These are phyloP conservation scores for Coptodon bakossiorum DNA, from an alignment of 2,113 vertebrate species.

Conservation along the genomic window DNA sequence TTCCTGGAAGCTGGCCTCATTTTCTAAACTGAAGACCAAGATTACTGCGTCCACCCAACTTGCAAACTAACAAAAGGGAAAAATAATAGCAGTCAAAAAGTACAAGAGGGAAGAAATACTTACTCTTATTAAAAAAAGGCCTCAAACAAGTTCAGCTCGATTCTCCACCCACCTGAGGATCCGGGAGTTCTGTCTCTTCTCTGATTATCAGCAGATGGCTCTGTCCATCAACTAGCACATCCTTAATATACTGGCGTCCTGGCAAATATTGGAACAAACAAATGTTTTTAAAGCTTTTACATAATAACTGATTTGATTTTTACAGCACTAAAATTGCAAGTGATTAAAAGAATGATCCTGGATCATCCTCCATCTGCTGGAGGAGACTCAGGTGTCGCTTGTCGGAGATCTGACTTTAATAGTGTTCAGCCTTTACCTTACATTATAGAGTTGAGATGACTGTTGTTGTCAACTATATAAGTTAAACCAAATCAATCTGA, in stretches of 20 bases:
- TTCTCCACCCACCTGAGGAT: constrained; percentile 75
- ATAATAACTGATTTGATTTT: background rate
- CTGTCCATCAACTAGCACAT: constrained; percentile 73
- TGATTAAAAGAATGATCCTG: background rate
- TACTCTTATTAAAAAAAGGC: background rate
- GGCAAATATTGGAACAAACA: background rate
- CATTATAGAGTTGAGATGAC: background rate
- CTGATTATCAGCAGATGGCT: constrained; percentile 89
- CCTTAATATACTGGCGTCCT: constrained; percentile 93
- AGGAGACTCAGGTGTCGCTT: background rate
- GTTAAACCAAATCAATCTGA: background rate
- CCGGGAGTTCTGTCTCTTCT: constrained; percentile 85
- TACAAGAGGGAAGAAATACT: background rate
- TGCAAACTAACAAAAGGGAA: constrained; percentile 76
- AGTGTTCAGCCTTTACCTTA: background rate
- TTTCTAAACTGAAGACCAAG: constrained; percentile 96
- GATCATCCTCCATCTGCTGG: background rate
- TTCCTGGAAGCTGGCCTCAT: constrained; percentile 90
- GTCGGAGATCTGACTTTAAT: background rate
- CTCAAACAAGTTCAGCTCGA: background rate
- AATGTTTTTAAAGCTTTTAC: background rate
- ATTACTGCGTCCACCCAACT: constrained; percentile 91
- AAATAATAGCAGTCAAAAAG: background rate
- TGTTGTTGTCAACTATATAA: background rate
- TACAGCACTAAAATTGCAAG: background rate